Evolutionary conservation across 2,888 invertebrate genomes (phyloP).

Genomic region (Galerucella nymphaeae): DNA sequence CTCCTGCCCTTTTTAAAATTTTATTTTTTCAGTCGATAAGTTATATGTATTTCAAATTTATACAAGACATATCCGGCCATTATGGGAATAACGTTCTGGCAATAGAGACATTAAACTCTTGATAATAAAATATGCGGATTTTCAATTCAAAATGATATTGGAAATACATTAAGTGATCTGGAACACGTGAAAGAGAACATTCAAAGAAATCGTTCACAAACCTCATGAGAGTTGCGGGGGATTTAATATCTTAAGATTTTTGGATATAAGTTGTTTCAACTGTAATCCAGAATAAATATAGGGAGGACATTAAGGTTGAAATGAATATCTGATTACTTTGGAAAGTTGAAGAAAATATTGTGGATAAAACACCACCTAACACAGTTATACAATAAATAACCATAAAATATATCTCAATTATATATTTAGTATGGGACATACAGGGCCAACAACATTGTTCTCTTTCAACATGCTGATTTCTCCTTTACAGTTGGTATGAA

Average conservation of each 20-base stretch:
- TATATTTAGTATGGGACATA: too few relatives aligned
- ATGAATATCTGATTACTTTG: too few relatives aligned
- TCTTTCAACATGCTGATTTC: too few relatives aligned
- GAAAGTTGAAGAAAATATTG: too few relatives aligned
- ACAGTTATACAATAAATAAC: too few relatives aligned
- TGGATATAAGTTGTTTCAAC: constrained; percentile 18
- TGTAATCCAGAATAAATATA: background rate
- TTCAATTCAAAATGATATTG: constrained; percentile 28
- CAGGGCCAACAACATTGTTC: too few relatives aligned
- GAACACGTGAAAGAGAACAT: constrained; percentile 24
- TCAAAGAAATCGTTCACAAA: constrained; percentile 13
- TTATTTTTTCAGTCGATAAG: constrained; percentile 25
- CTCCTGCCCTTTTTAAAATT: background rate
- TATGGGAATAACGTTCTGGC: constrained; percentile 30
- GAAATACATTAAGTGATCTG: constrained; percentile 31
- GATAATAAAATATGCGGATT: constrained; percentile 35
- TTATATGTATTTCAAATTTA: constrained; percentile 58
- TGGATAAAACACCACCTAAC: too few relatives aligned
- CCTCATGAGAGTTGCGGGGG: background rate
- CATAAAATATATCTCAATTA: too few relatives aligned
- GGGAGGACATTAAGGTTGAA: too few relatives aligned
- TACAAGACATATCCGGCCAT: constrained; percentile 59
- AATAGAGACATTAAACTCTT: constrained; percentile 26
- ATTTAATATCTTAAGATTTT: constrained; percentile 5
- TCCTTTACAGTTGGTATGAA: too few relatives aligned